phyloP scores from a whole-genome alignment of 2,797 vertebrate species.

The Mus spretus region DNA sequence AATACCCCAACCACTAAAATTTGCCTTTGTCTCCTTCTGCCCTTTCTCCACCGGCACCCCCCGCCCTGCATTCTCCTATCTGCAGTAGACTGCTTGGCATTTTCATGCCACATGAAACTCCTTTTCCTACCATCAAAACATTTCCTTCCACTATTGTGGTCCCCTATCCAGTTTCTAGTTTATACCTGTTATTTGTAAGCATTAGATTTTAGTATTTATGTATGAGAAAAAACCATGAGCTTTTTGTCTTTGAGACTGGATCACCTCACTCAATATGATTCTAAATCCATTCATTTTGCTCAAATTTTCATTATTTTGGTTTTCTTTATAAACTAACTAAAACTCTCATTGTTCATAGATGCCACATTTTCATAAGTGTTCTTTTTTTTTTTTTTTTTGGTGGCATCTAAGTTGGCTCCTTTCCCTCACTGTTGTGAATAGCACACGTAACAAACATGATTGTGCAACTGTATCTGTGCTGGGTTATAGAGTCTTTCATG shows the following conservation, averaged over 20 bases:
- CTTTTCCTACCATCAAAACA: background rate
- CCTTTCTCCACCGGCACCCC: fast-evolving
- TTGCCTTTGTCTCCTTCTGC: background rate
- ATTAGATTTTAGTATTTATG: background rate
- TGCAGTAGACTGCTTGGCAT: background rate
- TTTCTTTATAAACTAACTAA: background rate
- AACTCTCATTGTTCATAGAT: background rate
- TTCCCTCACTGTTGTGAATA: background rate
- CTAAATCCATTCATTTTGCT: background rate
- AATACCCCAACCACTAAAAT: background rate
- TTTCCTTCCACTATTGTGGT: background rate
- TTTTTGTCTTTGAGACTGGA: background rate
- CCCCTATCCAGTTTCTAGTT: background rate
- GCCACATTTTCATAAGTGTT: background rate
- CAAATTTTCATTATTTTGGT: background rate
- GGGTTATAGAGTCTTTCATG: background rate
- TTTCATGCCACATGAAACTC: background rate
- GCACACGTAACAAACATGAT: background rate
- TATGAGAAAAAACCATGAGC: background rate
- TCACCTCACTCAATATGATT: background rate
- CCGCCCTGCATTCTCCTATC: too few species aligned
- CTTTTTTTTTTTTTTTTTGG: background rate
- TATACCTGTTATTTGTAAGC: background rate
- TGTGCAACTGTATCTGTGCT: background rate
- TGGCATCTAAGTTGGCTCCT: background rate